Conservation (phyloP, 2,888 invertebrate genomes). For the Ichneumon xanthorius region DNA sequence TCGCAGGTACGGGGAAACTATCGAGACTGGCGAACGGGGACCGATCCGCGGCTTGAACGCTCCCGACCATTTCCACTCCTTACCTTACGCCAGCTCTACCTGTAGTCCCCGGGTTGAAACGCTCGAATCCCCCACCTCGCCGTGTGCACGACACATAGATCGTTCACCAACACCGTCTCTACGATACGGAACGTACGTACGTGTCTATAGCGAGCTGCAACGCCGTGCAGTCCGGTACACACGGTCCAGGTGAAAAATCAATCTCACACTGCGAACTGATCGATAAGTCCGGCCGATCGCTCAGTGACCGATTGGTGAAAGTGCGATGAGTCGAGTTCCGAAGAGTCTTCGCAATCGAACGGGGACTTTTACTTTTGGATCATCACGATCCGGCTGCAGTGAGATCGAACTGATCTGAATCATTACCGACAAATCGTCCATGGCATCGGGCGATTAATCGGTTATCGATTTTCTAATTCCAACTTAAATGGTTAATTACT, state of each 20-base stretch:
- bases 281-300: constrained; percentile 1
- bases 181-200: constrained; percentile 9
- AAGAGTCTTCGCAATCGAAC: constrained; percentile 2
- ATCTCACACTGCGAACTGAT: constrained; percentile 18
- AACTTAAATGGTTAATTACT: background rate
- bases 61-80: constrained; percentile 53
- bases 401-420: constrained; percentile 5
- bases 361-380: constrained; percentile 43
- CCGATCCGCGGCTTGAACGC: constrained; percentile 72
- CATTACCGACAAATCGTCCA: constrained; percentile 6
- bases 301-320: constrained; percentile 39
- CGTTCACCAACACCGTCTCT: constrained; percentile 6
- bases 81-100: constrained; percentile 63
- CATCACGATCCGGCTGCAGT: constrained; percentile 8
- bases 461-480: constrained; percentile 1
- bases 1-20: constrained; percentile 81
- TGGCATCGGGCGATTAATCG: background rate
- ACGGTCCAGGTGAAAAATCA: constrained; percentile 15
- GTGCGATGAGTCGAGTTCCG: constrained; percentile 20
- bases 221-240: background rate
- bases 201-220: background rate
- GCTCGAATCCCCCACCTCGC: constrained; percentile 44
- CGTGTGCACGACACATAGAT: constrained; percentile 10
- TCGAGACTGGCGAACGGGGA: constrained; percentile 79
- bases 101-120: constrained; percentile 58